Conservation (phyloP, 2,797 vertebrate species). For the Glyptemys insculpta region DNA sequence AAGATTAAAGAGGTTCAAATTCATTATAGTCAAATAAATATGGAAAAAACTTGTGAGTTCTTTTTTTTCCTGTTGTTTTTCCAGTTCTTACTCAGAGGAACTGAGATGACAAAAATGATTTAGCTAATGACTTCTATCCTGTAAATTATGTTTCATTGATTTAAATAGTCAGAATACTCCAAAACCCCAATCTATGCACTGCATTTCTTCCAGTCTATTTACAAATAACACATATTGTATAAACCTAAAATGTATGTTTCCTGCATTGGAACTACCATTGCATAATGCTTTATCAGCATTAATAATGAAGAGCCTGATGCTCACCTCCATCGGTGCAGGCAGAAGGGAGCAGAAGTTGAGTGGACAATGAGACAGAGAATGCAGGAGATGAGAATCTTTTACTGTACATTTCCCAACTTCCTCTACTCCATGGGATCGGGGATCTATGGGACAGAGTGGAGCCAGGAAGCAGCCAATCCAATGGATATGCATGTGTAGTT, state of each 20-base stretch:
- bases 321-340: neutral
- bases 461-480: neutral
- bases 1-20: neutral
- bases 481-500: neutral
- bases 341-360: constrained; percentile 2
- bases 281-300: constrained; percentile 16
- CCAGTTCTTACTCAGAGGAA: neutral
- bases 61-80: neutral
- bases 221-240: constrained; percentile 6
- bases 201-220: constrained; percentile 59
- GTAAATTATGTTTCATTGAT: constrained; percentile 62
- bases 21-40: neutral
- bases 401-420: neutral
- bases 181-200: constrained; percentile 40
- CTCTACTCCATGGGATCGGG: neutral
- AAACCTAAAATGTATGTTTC: neutral
- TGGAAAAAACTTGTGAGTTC: neutral
- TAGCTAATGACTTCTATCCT: neutral
- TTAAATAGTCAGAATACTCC: constrained; percentile 18
- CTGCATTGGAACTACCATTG: neutral
- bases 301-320: neutral
- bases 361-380: neutral
- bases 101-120: neutral
- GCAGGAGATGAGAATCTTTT: neutral
- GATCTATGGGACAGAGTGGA: neutral